A percentile compares a stretch with the other conserved stretches of the same genome.
Evolutionary conservation across 2,113 vertebrate genomes (phyloP).

Genomic region (Pangasianodon gigas): DNA sequence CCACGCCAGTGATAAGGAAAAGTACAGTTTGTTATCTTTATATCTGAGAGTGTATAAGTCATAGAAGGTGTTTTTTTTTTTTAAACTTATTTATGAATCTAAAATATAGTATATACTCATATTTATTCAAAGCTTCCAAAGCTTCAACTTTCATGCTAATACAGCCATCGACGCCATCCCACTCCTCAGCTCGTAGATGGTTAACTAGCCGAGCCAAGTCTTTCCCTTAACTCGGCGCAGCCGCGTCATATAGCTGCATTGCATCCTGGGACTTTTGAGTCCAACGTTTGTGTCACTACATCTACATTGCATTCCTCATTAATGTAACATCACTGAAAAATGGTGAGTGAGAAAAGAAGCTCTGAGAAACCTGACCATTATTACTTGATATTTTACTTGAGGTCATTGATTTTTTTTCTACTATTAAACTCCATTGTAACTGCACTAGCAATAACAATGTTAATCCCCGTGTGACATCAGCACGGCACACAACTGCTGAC

Average conservation of each 20-base stretch:
- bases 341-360: background rate
- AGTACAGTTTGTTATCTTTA: background rate
- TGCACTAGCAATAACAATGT: background rate
- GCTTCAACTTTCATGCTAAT: no score
- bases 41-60: background rate
- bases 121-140: no score
- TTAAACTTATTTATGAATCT: background rate
- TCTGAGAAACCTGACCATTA: background rate
- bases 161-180: no score
- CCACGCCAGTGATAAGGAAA: no score
- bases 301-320: background rate
- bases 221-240: no score
- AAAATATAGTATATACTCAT: no score
- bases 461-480: background rate
- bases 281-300: background rate
- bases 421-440: background rate
- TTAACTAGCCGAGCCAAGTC: no score
- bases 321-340: background rate
- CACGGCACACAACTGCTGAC: background rate
- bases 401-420: background rate
- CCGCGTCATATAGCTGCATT: no score
- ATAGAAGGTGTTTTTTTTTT: background rate
- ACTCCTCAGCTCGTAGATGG: no score
- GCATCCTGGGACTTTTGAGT: background rate
- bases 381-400: background rate